These are phyloP conservation scores for Beaufortia kweichowensis DNA, from an alignment of 2,113 vertebrate species.

Conservation along the genomic window DNA sequence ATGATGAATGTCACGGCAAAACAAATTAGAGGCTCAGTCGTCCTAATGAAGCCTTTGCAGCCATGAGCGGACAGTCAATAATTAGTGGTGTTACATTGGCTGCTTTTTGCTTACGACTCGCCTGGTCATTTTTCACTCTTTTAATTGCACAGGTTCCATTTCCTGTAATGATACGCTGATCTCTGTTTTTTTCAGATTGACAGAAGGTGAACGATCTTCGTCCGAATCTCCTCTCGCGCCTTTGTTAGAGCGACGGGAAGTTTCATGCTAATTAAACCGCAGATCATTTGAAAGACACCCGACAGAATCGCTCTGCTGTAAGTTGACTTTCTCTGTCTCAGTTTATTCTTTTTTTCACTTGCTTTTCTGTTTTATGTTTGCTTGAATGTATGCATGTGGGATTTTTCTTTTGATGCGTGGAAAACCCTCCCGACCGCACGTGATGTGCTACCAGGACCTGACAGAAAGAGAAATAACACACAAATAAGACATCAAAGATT, in stretches of 20 bases:
- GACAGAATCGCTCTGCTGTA: conserved; percentile 51
- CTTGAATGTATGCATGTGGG: conserved; percentile 62
- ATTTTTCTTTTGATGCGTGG: conserved; percentile 68
- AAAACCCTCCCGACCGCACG: conserved; percentile 64
- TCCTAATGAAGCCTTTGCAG: conserved; percentile 72
- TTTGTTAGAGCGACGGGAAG: conserved; percentile 8
- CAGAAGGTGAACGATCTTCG: conserved; percentile 26
- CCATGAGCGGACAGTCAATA: conserved; percentile 73
- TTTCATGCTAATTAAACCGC: conserved; percentile 19
- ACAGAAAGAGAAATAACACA: conserved; percentile 74
- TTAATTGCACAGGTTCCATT: conserved; percentile 77
- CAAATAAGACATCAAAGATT: conserved; percentile 82
- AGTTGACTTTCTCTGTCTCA: conserved; percentile 54
- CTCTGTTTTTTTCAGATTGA: conserved; percentile 15
- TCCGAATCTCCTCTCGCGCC: neutral
- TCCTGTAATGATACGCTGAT: conserved; percentile 33
- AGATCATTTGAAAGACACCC: conserved; percentile 27
- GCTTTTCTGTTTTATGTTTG: conserved; percentile 62
- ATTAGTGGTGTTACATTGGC: conserved; percentile 71
- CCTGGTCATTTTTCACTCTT: conserved; percentile 57
- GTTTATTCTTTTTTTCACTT: conserved; percentile 23
- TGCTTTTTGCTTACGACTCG: conserved; percentile 54
- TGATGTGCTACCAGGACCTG: conserved; percentile 64
- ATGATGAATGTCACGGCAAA: conserved; percentile 79
- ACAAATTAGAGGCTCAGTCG: conserved; percentile 79